Evolutionary conservation across 2,797 vertebrate genomes (phyloP).

Genomic region (Sus cebifrons): DNA sequence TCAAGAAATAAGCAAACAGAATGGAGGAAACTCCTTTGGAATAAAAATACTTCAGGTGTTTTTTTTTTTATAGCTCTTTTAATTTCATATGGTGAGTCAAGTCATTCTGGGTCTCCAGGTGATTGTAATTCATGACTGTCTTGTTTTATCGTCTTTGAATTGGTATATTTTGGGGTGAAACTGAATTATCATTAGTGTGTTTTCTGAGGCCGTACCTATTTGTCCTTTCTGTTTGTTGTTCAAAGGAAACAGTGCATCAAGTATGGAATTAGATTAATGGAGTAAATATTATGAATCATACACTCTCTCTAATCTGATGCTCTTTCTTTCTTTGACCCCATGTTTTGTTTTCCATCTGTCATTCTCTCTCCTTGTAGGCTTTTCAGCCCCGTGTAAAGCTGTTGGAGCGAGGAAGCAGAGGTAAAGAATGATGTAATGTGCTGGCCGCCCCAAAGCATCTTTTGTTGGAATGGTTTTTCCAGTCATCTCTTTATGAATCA

Average conservation of each 20-base stretch:
- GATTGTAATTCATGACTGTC: slow-evolving; percentile 48
- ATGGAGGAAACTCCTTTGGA: slow-evolving; percentile 53
- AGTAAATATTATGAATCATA: slow-evolving; percentile 82
- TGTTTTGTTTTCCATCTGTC: slow-evolving; percentile 71
- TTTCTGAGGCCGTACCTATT: slow-evolving; percentile 41
- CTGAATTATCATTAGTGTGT: background rate
- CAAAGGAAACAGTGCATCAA: slow-evolving; percentile 61
- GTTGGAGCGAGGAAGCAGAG: slow-evolving; percentile 88
- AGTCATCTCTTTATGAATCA: slow-evolving; percentile 88
- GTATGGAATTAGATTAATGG: slow-evolving; percentile 81
- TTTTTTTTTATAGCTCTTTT: background rate
- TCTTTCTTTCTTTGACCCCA: slow-evolving; percentile 70
- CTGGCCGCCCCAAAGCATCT: slow-evolving; percentile 89
- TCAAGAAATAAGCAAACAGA: slow-evolving; percentile 53
- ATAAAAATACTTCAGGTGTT: background rate
- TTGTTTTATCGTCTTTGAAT: background rate
- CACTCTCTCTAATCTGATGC: slow-evolving; percentile 39
- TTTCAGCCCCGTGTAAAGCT: slow-evolving; percentile 80
- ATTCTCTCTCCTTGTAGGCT: slow-evolving; percentile 83
- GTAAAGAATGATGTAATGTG: slow-evolving; percentile 91
- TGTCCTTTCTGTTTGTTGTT: slow-evolving; percentile 75
- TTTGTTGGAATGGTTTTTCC: slow-evolving; percentile 90
- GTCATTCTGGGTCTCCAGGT: background rate
- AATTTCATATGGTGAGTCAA: background rate
- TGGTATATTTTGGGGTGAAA: slow-evolving; percentile 49